phyloP scores from a whole-genome alignment of 1,140 invertebrate species.

The Papilio dardanus region DNA sequence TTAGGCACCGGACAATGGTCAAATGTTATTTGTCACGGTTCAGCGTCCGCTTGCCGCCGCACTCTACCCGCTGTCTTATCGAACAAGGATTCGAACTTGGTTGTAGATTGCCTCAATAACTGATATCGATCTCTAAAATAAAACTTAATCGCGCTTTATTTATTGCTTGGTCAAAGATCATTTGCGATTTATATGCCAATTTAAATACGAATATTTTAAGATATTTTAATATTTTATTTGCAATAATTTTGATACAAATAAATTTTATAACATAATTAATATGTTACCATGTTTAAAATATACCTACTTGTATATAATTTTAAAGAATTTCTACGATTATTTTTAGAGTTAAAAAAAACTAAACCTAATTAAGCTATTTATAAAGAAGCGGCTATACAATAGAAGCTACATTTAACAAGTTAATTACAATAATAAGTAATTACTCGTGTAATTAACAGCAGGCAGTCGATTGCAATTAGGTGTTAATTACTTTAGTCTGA shows the following conservation, averaged over 20 bases:
- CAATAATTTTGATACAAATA: background rate
- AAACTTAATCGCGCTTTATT: conserved; percentile 27
- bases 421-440: conserved; percentile 8
- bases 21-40: conserved; percentile 63
- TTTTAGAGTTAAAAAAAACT: too few relatives aligned
- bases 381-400: background rate
- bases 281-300: background rate
- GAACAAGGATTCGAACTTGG: conserved; percentile 11
- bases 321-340: background rate
- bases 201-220: background rate
- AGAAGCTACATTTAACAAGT: background rate
- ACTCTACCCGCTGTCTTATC: background rate
- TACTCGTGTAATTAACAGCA: background rate
- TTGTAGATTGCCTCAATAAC: conserved; percentile 24
- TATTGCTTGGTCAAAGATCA: conserved; percentile 28
- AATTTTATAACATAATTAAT: background rate
- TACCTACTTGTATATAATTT: too few relatives aligned
- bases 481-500: conserved; percentile 10
- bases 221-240: background rate
- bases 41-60: conserved; percentile 1
- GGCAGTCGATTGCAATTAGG: conserved; percentile 2
- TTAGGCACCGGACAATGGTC: conserved; percentile 59
- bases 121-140: conserved; percentile 19
- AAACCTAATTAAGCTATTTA: too few relatives aligned
- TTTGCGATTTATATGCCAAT: conserved; percentile 21